Evolutionary conservation across 2,888 invertebrate species (phyloP).

Genomic region (Busseola fusca): DNA sequence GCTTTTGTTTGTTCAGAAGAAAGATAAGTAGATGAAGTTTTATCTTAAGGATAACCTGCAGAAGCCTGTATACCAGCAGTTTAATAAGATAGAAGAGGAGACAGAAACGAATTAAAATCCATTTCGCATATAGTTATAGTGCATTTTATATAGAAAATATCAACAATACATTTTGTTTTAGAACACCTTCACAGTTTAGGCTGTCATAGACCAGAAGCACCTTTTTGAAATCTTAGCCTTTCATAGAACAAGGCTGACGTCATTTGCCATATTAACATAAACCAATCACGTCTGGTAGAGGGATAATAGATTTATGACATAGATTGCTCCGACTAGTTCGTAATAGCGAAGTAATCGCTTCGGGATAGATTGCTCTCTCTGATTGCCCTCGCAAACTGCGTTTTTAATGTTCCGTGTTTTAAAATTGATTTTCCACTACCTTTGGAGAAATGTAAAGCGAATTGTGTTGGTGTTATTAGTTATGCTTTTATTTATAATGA

Average conservation of each 20-base stretch:
- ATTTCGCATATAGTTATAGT: not conserved
- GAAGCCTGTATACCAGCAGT: no score
- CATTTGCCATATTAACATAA: constrained; percentile 16
- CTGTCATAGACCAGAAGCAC: no score
- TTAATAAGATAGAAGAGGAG: not conserved
- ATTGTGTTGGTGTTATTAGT: constrained; percentile 26
- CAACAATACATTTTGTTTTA: not conserved
- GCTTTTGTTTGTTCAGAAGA: constrained; percentile 6
- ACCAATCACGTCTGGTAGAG: constrained; percentile 18
- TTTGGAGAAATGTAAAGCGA: constrained; percentile 36
- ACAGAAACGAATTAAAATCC: not conserved
- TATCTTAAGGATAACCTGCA: not conserved
- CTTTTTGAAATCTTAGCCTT: not conserved
- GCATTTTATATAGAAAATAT: not conserved
- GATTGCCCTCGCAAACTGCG: constrained; percentile 47
- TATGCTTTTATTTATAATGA: constrained; percentile 23
- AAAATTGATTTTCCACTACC: constrained; percentile 41
- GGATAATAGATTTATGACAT: constrained; percentile 44
- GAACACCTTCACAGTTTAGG: not conserved
- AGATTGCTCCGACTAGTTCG: constrained; percentile 33
- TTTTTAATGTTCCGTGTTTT: constrained; percentile 47
- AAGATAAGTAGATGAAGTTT: not conserved
- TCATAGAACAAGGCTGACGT: not conserved
- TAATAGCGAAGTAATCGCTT: constrained; percentile 52
- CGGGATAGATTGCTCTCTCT: constrained; percentile 35